A percentile compares a stretch with the other conserved stretches of the same genome.
Conservation (phyloP, 2,797 vertebrate species). For the Neopelma chrysocephalum region DNA sequence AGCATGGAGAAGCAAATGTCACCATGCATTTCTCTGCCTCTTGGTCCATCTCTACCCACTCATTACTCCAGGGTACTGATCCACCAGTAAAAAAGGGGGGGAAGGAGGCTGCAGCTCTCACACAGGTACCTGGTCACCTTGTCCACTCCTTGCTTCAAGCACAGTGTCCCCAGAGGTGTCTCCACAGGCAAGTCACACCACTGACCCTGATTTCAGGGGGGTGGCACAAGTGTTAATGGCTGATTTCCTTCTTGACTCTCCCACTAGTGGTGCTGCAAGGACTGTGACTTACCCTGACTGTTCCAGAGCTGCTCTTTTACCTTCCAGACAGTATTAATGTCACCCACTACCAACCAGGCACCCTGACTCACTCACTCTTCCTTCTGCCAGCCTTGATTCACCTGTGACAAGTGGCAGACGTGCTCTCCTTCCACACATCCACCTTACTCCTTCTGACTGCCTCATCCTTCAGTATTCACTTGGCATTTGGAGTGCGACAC, state of each 20-base stretch:
- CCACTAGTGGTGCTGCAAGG: background rate
- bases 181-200: background rate
- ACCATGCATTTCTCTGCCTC: background rate
- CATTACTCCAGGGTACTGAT: background rate
- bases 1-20: background rate
- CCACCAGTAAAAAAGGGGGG: background rate
- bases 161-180: fast-evolving
- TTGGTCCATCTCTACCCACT: background rate
- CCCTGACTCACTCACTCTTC: background rate
- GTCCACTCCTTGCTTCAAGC: fast-evolving
- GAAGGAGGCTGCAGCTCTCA: background rate
- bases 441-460: background rate
- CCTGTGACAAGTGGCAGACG: background rate
- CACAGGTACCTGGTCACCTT: fast-evolving
- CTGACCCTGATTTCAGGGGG: background rate
- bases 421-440: background rate
- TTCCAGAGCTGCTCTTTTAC: background rate
- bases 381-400: background rate
- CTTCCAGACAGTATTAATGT: background rate
- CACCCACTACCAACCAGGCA: background rate
- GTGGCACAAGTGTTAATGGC: background rate
- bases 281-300: background rate
- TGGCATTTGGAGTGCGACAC: background rate
- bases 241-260: background rate
- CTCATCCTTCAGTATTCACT: background rate